Evolutionary conservation across 2,797 vertebrate species (phyloP).

Genomic region (Apogon hyalosoma): DNA sequence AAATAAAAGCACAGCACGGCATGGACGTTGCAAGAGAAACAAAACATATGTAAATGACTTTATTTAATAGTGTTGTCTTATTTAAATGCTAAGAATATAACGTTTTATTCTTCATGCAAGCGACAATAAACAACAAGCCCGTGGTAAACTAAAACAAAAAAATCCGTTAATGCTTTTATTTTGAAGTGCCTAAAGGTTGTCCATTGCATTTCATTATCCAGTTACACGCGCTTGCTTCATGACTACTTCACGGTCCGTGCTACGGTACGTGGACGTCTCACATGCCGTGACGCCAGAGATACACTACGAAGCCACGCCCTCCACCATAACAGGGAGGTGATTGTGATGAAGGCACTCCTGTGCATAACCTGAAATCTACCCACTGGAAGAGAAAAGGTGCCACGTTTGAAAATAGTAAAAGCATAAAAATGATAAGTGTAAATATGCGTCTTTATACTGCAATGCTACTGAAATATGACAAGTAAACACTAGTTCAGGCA

Average conservation of each 20-base stretch:
- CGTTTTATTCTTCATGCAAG: no score
- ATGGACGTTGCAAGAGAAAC: neutral
- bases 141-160: fast-evolving
- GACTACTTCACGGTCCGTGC: neutral
- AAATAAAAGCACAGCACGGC: conserved; percentile 30
- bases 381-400: conserved; percentile 41
- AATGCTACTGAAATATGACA: neutral
- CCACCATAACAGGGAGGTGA: conserved; percentile 40
- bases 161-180: neutral
- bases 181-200: conserved; percentile 18
- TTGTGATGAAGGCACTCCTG: conserved; percentile 46
- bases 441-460: neutral
- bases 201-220: no score
- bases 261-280: conserved; percentile 29
- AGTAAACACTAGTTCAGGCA: no score
- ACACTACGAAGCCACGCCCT: conserved; percentile 38
- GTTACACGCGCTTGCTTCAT: no score
- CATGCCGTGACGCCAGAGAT: conserved; percentile 47
- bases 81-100: no score
- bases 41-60: no score
- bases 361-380: neutral
- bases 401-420: conserved; percentile 50
- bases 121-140: fast-evolving
- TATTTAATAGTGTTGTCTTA: no score
- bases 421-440: neutral